These are phyloP conservation scores for Oscarella lobularis DNA, from an alignment of 37 sponge, comb jelly and placozoan species.

Conservation along the genomic window DNA sequence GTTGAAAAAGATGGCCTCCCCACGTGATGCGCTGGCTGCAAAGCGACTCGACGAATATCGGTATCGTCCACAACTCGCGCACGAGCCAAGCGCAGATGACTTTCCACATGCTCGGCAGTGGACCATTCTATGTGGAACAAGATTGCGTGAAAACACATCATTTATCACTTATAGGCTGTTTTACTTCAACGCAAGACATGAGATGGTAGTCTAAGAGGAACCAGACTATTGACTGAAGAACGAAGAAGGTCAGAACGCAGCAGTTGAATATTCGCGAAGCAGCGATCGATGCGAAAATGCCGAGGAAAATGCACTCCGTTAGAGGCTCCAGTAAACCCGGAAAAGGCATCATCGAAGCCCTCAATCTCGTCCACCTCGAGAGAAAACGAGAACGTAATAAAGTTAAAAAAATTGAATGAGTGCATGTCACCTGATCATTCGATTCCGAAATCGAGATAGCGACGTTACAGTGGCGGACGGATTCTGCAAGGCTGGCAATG, in stretches of 20 bases:
- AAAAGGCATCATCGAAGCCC: constrained; percentile 61
- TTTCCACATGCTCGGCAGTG: constrained; percentile 13
- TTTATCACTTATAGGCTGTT: not conserved
- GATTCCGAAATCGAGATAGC: not conserved
- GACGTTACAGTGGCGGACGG: not conserved
- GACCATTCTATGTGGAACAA: constrained; percentile 22
- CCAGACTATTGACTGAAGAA: not conserved
- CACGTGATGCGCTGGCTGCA: constrained; percentile 40
- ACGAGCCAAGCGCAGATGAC: constrained; percentile 45
- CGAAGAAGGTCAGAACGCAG: not conserved
- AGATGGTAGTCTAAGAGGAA: not conserved
- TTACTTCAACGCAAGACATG: not conserved
- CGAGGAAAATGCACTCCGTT: constrained; percentile 55
- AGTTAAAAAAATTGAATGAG: too few relatives aligned
- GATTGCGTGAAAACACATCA: not conserved
- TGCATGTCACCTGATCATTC: constrained; percentile 2
- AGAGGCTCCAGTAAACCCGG: constrained; percentile 60
- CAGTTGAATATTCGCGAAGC: not conserved
- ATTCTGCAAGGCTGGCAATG: constrained; percentile 52
- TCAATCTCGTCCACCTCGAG: constrained; percentile 49
- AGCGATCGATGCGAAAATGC: constrained; percentile 15
- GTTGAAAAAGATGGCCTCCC: constrained; percentile 26
- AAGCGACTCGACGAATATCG: constrained; percentile 31
- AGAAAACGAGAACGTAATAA: too few relatives aligned
- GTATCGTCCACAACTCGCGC: constrained; percentile 42